These are phyloP conservation scores for Leptinotarsa juncta DNA, from an alignment of 2,888 invertebrate genomes.

Conservation along the genomic window DNA sequence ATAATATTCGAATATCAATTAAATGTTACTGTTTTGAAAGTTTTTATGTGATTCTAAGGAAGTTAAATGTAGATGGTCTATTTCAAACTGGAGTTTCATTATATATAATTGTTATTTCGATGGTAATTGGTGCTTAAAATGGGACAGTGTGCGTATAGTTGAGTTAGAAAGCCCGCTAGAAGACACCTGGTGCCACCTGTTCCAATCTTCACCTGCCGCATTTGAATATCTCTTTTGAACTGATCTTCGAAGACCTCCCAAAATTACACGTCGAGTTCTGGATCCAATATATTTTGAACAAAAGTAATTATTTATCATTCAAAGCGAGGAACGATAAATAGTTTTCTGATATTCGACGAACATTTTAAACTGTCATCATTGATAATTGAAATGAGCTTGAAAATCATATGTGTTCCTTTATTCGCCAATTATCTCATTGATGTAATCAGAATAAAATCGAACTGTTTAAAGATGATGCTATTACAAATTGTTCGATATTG, in stretches of 20 bases:
- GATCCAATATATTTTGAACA: neutral
- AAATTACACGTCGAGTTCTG: neutral
- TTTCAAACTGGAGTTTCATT: slow-evolving; percentile 50
- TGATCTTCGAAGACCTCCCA: slow-evolving; percentile 16
- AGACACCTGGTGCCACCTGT: slow-evolving; percentile 25
- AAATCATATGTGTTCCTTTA: no score
- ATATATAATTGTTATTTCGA: slow-evolving; percentile 52
- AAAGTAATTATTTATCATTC: no score
- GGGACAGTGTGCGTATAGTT: slow-evolving; percentile 30
- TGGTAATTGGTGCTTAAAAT: slow-evolving; percentile 62
- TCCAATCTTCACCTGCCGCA: slow-evolving; percentile 52
- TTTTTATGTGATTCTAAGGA: slow-evolving; percentile 64
- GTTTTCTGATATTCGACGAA: no score
- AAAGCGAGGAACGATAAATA: no score
- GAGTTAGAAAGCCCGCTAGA: slow-evolving; percentile 17
- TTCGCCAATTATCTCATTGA: no score
- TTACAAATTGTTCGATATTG: no score
- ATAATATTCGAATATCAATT: slow-evolving; percentile 59
- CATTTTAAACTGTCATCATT: no score
- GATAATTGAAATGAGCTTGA: no score
- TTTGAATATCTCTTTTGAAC: slow-evolving; percentile 38
- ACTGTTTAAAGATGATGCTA: no score
- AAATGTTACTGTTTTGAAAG: slow-evolving; percentile 66
- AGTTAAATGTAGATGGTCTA: slow-evolving; percentile 59
- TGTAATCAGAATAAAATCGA: no score